Evolutionary conservation across 2,888 invertebrate genomes (phyloP).

Genomic region (Drosophila neonasuta): DNA sequence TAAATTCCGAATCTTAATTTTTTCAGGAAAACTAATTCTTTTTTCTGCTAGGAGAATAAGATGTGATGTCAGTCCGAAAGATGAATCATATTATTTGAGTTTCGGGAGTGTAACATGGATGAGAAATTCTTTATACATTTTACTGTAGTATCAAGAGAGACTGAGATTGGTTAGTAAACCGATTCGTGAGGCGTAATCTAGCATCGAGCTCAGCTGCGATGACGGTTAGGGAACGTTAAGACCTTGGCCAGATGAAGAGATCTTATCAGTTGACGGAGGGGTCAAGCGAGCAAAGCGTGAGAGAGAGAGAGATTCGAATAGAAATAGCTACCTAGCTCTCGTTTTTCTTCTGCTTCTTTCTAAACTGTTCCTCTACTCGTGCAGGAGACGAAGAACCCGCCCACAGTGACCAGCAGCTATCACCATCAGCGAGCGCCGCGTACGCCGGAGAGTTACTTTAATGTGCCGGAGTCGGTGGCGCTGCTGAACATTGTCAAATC

Average conservation of each 20-base stretch:
- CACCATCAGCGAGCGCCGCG: conserved; percentile 82
- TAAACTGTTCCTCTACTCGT: background rate
- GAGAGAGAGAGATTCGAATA: background rate
- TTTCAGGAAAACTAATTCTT: too few relatives aligned
- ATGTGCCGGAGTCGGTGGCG: conserved; percentile 82
- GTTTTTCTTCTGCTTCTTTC: background rate
- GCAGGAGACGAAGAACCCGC: conserved; percentile 77
- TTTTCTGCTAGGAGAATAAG: too few relatives aligned
- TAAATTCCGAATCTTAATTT: too few relatives aligned
- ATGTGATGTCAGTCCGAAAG: too few relatives aligned
- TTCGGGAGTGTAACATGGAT: too few relatives aligned
- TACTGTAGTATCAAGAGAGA: too few relatives aligned
- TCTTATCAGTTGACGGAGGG: conserved; percentile 33
- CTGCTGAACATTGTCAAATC: conserved; percentile 82
- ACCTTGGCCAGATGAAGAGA: conserved; percentile 3
- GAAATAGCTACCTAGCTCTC: background rate
- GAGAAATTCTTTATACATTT: too few relatives aligned
- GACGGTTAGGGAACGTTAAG: background rate
- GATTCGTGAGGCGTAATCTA: background rate
- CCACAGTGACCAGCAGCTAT: conserved; percentile 70
- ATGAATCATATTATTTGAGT: too few relatives aligned
- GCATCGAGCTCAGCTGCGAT: background rate
- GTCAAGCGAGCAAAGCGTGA: conserved; percentile 18
- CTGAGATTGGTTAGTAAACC: background rate
- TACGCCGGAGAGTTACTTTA: conserved; percentile 82